Percentiles rank a stretch among this genome's conserved stretches.
Conservation (phyloP, 2,797 vertebrate genomes). For the Onychomys torridus region DNA sequence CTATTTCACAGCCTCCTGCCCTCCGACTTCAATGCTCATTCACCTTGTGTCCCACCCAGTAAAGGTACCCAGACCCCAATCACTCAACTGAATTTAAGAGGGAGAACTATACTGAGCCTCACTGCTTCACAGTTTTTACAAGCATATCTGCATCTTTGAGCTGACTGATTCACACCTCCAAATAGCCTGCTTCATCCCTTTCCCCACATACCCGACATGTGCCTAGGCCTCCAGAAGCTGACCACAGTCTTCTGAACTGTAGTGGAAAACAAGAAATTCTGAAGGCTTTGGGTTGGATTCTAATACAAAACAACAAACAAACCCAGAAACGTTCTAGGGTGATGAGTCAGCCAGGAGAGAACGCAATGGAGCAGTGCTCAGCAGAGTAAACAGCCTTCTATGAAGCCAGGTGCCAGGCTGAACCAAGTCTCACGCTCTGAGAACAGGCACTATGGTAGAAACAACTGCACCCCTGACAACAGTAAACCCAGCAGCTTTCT, state of each 20-base stretch:
- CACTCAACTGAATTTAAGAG: not conserved
- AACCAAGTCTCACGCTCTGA: not conserved
- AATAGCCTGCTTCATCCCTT: not conserved
- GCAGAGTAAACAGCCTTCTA: no score
- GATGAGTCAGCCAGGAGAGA: not conserved
- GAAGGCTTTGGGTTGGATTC: not conserved
- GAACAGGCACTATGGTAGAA: not conserved
- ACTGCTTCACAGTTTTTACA: not conserved
- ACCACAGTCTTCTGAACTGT: rapidly evolving
- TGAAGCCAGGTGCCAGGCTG: not conserved
- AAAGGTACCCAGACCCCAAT: not conserved
- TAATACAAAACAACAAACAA: not conserved
- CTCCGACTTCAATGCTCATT: not conserved
- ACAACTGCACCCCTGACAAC: rapidly evolving
- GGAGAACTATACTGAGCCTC: no score
- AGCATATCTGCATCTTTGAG: no score
- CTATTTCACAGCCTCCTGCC: rapidly evolving
- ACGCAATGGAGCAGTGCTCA: not conserved
- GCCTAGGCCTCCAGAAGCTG: not conserved
- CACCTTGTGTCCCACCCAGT: no score
- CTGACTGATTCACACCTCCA: not conserved
- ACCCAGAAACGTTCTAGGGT: no score
- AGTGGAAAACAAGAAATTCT: not conserved
- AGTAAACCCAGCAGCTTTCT: not conserved
- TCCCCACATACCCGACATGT: not conserved